Conservation (phyloP, 1,140 invertebrate genomes). For the Diabrotica undecimpunctata region DNA sequence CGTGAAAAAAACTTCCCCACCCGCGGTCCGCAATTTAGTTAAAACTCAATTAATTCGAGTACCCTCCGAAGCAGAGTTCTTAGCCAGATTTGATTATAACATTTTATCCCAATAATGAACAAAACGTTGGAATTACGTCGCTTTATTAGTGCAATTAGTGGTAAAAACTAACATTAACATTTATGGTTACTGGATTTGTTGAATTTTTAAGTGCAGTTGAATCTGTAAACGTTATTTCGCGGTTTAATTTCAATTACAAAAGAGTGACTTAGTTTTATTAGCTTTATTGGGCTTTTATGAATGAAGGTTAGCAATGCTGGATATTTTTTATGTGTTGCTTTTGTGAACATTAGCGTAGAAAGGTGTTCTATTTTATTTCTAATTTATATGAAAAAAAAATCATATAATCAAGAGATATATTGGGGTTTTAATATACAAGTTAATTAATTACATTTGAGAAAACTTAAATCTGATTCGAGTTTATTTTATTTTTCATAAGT, state of each 20-base stretch:
- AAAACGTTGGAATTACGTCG: neutral
- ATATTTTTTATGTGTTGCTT: no score
- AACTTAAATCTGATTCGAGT: no score
- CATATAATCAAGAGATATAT: no score
- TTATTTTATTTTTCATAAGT: no score
- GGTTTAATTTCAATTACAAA: neutral
- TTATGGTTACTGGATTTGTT: neutral
- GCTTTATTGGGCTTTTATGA: neutral
- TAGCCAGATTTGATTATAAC: neutral
- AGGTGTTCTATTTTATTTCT: no score
- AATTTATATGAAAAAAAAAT: no score
- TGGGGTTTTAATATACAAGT: no score
- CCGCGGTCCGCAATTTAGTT: neutral
- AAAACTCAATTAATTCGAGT: neutral
- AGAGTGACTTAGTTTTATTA: neutral
- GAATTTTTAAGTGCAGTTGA: neutral
- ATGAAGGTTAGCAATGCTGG: neutral
- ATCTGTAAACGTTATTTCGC: neutral
- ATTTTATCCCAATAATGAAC: neutral
- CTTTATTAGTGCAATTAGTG: neutral
- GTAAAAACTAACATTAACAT: constrained; percentile 1
- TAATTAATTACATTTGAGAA: no score
- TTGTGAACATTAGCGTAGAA: no score
- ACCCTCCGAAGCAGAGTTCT: constrained; percentile 1
- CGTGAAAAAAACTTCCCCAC: no score